A percentile compares a stretch with the other conserved stretches of the same genome.
Evolutionary conservation across 2,113 vertebrate genomes (phyloP).

Genomic region (Perca schrenkii): DNA sequence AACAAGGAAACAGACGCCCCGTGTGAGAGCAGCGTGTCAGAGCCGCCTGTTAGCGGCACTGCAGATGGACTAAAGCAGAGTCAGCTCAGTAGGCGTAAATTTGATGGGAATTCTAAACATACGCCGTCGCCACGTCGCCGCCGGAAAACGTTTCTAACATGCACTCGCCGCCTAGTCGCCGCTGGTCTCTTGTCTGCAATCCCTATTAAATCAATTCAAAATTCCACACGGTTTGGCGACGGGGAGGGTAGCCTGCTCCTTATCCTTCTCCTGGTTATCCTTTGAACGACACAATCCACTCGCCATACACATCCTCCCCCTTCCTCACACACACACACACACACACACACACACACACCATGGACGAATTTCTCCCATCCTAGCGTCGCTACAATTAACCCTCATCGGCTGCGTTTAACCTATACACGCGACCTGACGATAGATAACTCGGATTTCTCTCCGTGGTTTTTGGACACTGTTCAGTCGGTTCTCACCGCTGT

Average conservation of each 20-base stretch:
- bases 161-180: no score
- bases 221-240: no score
- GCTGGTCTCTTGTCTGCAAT: no score
- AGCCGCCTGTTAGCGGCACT: constrained; percentile 43
- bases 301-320: constrained; percentile 25
- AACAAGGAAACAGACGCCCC: no score
- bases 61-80: constrained; percentile 63
- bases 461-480: neutral
- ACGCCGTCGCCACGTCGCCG: no score
- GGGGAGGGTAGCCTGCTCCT: no score
- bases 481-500: neutral
- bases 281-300: no score
- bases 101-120: no score
- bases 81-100: no score
- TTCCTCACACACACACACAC: constrained; percentile 9
- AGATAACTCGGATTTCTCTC: neutral
- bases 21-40: constrained; percentile 11
- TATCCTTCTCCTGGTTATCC: no score
- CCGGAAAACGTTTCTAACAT: no score
- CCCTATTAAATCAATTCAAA: no score
- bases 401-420: constrained; percentile 7
- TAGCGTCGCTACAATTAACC: constrained; percentile 17
- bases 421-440: neutral
- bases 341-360: neutral
- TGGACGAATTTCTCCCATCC: constrained; percentile 28